Conservation (phyloP, 2,888 invertebrate genomes). For the Xanthorhoe spadicearia region DNA sequence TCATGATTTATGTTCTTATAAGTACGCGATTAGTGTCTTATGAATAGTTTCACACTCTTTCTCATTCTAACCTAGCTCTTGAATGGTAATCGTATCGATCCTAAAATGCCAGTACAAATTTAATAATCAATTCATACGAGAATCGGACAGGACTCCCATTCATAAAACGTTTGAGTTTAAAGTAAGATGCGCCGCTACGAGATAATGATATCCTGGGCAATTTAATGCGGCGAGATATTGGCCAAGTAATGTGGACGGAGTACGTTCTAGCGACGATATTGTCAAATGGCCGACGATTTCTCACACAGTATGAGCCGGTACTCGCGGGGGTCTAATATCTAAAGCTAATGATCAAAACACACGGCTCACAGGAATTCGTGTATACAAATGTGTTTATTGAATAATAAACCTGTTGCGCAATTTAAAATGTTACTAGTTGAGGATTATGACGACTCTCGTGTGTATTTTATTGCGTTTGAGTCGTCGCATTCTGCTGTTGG, state of each 20-base stretch:
- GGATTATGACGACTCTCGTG: slow-evolving; percentile 59
- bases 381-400: slow-evolving; percentile 73
- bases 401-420: slow-evolving; percentile 69
- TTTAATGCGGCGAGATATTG: slow-evolving; percentile 60
- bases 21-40: slow-evolving; percentile 77
- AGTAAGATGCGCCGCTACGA: slow-evolving; percentile 53
- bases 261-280: slow-evolving; percentile 67
- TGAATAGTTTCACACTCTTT: slow-evolving; percentile 48
- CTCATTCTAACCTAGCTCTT: slow-evolving; percentile 31
- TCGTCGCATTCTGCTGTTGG: slow-evolving; percentile 53
- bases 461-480: slow-evolving; percentile 58
- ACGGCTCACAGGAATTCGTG: slow-evolving; percentile 67
- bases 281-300: slow-evolving; percentile 75
- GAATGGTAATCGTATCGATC: slow-evolving; percentile 21
- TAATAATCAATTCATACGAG: slow-evolving; percentile 7
- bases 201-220: slow-evolving; percentile 64
- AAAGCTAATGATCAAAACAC: slow-evolving; percentile 73
- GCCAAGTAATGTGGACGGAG: slow-evolving; percentile 55
- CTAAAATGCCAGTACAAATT: slow-evolving; percentile 8
- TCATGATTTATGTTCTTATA: slow-evolving; percentile 80
- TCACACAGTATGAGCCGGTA: slow-evolving; percentile 73
- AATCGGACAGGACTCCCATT: slow-evolving; percentile 30
- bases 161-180: slow-evolving; percentile 47
- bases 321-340: slow-evolving; percentile 73
- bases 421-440: slow-evolving; percentile 61